These are phyloP conservation scores for Leiothrix lutea DNA, from an alignment of 2,113 vertebrate genomes.

Conservation along the genomic window DNA sequence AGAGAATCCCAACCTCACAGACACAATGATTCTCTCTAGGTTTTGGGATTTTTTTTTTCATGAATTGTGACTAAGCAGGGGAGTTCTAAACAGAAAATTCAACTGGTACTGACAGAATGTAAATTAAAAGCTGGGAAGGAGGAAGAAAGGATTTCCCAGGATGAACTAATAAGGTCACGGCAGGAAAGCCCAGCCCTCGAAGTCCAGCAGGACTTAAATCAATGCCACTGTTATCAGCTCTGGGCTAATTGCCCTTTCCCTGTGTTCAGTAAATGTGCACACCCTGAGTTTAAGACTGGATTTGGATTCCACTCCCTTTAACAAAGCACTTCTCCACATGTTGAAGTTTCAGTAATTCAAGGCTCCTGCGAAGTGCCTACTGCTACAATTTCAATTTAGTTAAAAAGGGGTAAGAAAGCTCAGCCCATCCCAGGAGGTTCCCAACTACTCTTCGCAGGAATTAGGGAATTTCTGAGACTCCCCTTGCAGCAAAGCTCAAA, in stretches of 20 bases:
- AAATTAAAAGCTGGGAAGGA: not conserved
- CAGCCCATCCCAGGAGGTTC: not conserved
- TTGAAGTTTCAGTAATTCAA: not conserved
- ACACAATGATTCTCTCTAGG: not conserved
- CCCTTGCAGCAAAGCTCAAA: not conserved
- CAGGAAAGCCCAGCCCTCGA: not conserved
- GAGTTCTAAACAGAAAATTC: not conserved
- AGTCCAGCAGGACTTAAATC: not conserved
- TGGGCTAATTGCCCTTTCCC: not conserved
- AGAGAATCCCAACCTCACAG: not conserved
- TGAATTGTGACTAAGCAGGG: not conserved
- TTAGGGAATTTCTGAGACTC: not conserved
- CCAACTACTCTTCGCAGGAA: not conserved
- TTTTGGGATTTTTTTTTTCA: not conserved
- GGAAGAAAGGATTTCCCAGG: not conserved
- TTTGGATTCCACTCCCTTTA: not conserved
- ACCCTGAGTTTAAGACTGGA: not conserved
- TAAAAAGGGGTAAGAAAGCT: not conserved
- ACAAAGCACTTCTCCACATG: not conserved
- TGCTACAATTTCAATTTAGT: not conserved
- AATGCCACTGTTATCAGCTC: not conserved
- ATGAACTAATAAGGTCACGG: not conserved
- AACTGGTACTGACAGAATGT: not conserved
- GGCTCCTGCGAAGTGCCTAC: not conserved
- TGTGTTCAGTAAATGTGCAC: not conserved